Percentiles rank a stretch among this genome's conserved stretches.
Conservation (phyloP, 2,888 invertebrate genomes). For the Heteromurus nitidus region DNA sequence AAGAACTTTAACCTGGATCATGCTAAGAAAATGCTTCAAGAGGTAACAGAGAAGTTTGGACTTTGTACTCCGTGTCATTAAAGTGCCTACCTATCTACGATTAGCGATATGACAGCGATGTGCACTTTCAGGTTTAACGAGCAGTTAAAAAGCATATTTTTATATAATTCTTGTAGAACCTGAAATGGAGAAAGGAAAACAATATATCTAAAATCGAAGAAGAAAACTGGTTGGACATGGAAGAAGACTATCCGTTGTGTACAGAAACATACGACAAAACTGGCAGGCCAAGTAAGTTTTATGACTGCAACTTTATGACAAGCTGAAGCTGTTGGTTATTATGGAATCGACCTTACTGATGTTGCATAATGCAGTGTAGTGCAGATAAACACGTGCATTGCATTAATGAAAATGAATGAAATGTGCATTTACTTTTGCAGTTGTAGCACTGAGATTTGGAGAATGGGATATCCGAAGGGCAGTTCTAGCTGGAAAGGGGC, state of each 20-base stretch:
- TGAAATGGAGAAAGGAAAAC: constrained; percentile 42
- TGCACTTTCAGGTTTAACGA: too few species aligned
- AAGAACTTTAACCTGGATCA: constrained; percentile 26
- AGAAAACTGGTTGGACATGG: constrained; percentile 52
- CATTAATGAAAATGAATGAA: neutral
- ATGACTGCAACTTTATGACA: neutral
- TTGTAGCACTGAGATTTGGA: constrained; percentile 40
- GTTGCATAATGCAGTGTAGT: too few species aligned
- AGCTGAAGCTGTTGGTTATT: neutral
- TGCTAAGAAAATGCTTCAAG: constrained; percentile 33
- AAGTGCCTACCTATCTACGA: too few species aligned
- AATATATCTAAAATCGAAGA: constrained; percentile 43
- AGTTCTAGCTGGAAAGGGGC: neutral
- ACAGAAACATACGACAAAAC: constrained; percentile 44
- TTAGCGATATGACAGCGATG: too few species aligned
- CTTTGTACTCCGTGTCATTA: too few species aligned
- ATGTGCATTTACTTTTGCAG: neutral
- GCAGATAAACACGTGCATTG: too few species aligned
- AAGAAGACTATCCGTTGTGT: constrained; percentile 24
- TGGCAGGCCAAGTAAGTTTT: constrained; percentile 35
- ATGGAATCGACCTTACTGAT: too few species aligned
- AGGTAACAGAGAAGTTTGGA: constrained; percentile 14
- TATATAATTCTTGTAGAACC: constrained; percentile 30
- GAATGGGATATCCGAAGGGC: constrained; percentile 49
- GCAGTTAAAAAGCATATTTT: neutral